Conservation (phyloP, 2,888 invertebrate genomes). For the Saturnia pavonia region DNA sequence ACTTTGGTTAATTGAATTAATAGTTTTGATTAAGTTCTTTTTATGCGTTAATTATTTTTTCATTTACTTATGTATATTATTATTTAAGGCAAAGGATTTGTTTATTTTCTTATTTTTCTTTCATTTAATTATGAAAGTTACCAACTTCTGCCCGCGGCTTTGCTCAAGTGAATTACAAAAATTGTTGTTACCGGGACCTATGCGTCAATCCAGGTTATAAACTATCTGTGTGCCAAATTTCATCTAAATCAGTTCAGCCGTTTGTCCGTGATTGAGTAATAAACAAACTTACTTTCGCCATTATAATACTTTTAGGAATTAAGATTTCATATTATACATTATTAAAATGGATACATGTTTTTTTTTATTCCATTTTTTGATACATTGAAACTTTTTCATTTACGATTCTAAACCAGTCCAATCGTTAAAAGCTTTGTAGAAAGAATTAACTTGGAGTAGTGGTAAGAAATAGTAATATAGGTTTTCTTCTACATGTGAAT, state of each 20-base stretch:
- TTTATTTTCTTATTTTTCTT: background rate
- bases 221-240: too few species aligned
- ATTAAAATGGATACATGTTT: background rate
- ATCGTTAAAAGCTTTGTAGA: background rate
- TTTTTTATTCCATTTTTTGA: background rate
- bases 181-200: too few species aligned
- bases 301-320: too few species aligned
- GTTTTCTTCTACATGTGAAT: background rate
- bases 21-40: slow-evolving; percentile 14
- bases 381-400: background rate
- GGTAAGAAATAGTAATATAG: background rate
- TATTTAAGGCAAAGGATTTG: background rate
- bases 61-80: background rate
- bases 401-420: background rate
- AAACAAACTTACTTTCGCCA: too few species aligned
- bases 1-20: slow-evolving; percentile 15
- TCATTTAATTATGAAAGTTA: background rate
- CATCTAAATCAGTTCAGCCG: too few species aligned
- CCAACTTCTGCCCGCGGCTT: too few species aligned
- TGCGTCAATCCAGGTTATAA: too few species aligned
- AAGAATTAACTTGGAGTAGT: background rate
- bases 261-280: too few species aligned
- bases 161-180: too few species aligned
- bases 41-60: background rate
- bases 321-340: background rate